Evolutionary conservation across 2,888 invertebrate species (phyloP).

Genomic region (Aspidiotus rigidus): DNA sequence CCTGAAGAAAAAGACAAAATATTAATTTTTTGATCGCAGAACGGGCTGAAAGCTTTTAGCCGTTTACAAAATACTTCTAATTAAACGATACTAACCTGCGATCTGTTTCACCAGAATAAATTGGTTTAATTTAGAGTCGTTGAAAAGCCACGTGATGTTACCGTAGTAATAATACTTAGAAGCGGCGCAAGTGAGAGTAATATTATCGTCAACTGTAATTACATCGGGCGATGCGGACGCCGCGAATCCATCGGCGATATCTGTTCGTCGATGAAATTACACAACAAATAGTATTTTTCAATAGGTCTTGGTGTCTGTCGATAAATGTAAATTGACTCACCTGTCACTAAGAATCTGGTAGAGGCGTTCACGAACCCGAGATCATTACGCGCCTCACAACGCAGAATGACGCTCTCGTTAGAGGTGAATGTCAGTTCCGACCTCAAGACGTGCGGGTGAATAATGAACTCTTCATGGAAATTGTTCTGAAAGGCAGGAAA

Average conservation of each 20-base stretch:
- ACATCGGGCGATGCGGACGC: slow-evolving; percentile 19
- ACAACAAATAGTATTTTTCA: background rate
- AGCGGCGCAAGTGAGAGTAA: slow-evolving; percentile 52
- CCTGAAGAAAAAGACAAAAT: slow-evolving; percentile 37
- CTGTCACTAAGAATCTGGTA: slow-evolving; percentile 32
- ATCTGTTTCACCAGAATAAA: slow-evolving; percentile 8
- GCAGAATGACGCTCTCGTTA: slow-evolving; percentile 22
- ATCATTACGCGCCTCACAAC: slow-evolving; percentile 33
- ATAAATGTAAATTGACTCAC: background rate
- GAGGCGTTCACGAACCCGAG: slow-evolving; percentile 22
- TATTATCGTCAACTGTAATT: slow-evolving; percentile 49
- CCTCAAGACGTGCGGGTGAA: slow-evolving; percentile 18
- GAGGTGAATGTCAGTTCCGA: slow-evolving; percentile 28
- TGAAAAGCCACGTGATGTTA: slow-evolving; percentile 48
- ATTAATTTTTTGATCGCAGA: too few species aligned
- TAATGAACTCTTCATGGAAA: slow-evolving; percentile 24
- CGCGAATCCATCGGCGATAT: slow-evolving; percentile 36
- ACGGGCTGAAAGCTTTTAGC: too few species aligned
- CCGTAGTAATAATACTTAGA: slow-evolving; percentile 48
- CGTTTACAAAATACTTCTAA: too few species aligned
- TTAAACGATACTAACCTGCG: slow-evolving; percentile 18
- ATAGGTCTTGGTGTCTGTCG: background rate
- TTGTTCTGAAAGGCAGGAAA: slow-evolving; percentile 8
- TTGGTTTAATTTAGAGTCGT: background rate
- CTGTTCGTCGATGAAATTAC: slow-evolving; percentile 36